Evolutionary conservation across 2,888 invertebrate species (phyloP), one percentile per base, ranked within the genome.

Genomic region (Ernsta delagoae): DNA sequence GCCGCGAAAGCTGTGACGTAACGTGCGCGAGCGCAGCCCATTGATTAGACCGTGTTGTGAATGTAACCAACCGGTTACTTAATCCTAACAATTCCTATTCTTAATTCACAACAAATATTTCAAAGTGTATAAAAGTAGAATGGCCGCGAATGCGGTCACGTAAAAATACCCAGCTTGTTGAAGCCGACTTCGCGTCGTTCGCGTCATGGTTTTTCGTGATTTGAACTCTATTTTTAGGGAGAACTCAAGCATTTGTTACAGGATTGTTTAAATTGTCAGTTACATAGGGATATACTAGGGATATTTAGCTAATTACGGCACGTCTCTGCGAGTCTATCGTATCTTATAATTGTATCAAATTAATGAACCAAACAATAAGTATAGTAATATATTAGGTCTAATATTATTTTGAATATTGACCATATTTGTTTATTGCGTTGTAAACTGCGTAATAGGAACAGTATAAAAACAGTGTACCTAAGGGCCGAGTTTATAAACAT

Each of bases 1-100:
- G 80, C 77, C 83, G 86, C 86, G 91, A 92, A 92, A 92, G 91
- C 84, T 79, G 79, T 92, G 90, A 92, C 85, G 92, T 85, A 92
- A 92, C 75, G 72, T 72, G 72, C 80, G 77, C 84, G 62, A 74
- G 79, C 83, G 79, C 85, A 77, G 80, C 78, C 89, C 92, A 92
- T 92, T 92, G 89, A 92, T 92, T 90, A 91, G 85, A 83, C 80
- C 70, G 71, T 75, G 73, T 79, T 77, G 83, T 88, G 85, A 89
- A 89, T 89, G 89, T 87, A 16, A 1, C 16, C 16, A 87, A 85
- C 84, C 78, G 77, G 83, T 89, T 87, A 87, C 84, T 85, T 87
- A 86, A 89, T 82, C 73, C 80, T 75, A 77, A 76, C 82, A 75
- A 81, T 80, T 80, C 75, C 78, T 72, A 71, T 70, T 76, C 66